These are phyloP conservation scores for Notodonta ziczac DNA, from an alignment of 2,888 invertebrate species.

Conservation along the genomic window DNA sequence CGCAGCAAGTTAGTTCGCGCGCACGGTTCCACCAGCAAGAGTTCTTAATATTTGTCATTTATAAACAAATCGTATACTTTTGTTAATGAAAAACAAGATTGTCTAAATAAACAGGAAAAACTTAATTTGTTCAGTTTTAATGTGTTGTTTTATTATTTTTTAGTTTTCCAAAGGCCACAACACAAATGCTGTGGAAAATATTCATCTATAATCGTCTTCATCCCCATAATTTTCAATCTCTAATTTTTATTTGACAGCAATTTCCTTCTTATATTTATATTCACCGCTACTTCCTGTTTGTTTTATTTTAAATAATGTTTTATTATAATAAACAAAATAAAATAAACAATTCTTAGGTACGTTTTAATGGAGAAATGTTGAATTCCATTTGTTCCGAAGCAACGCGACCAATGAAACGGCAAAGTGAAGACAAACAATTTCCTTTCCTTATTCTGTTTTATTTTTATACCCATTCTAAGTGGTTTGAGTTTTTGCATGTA, in stretches of 20 bases:
- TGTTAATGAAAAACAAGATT: no score
- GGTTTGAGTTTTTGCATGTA: no score
- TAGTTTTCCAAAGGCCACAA: no score
- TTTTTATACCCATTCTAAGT: no score
- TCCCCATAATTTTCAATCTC: neutral
- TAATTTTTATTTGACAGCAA: neutral
- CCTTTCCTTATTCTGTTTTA: no score
- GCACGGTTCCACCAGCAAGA: no score
- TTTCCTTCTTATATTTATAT: neutral
- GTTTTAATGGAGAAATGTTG: conserved; percentile 2
- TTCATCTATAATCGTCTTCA: neutral
- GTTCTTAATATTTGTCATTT: no score
- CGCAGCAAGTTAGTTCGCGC: no score
- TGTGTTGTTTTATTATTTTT: no score
- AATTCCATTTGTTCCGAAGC: conserved; percentile 1
- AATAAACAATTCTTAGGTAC: neutral
- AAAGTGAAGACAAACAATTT: neutral
- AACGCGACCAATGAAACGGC: conserved; percentile 1
- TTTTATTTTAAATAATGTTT: neutral
- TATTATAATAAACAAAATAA: neutral
- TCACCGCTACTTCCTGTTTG: neutral
- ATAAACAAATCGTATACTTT: no score
- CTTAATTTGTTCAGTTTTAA: no score
- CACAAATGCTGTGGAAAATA: neutral
- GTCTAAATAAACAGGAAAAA: no score